Base-by-base conservation (phyloP, 2,113 vertebrate genomes). In the Rhinolophus sinicus region DNA sequence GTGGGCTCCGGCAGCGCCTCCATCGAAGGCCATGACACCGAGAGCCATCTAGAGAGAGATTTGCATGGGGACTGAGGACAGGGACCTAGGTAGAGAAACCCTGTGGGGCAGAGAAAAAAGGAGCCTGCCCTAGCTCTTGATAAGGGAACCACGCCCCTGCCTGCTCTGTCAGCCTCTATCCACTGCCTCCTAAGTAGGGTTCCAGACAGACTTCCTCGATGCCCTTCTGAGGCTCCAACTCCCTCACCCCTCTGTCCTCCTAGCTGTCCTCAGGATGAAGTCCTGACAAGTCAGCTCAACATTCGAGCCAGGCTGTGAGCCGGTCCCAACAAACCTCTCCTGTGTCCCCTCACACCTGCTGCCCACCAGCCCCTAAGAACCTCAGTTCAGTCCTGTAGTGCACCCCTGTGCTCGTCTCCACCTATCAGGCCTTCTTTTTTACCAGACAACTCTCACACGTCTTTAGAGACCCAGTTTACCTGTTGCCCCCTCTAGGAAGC, bases 1-100 rank as follows among this genome's bases (percentile, higher is more conserved):
- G 96, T 52, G 98, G 97, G 70, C 97, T 98, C 76, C 96, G 96
- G 87, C 98, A 98, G 90, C 93, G 96, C 96, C 97, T 97, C 97
- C 97, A 98, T 14, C 93, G 96, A 85, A 97, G 96, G 60, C 97
- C 96, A 4, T 73, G 96, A 86, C 97, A 96, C 82, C 80, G 73
- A 56, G 98, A 96, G 56, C 90, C 90, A 87, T 98, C 98, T 98
- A 83, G 40, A 70, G 58, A 95, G 38, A 89, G 54, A 93, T 54
- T 24, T 44, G 26, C 28, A 10, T 4, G 5, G 47, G 30, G 30
- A 30, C 9, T 89, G 47, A 13, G 78, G 38, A 75, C 19, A 4
- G 26, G 30, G 58, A 9, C n/a, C 73, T 30, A 22, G 60, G 26
- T 1, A 0, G n/a, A 30, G 50, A 62, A 90, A 24, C 44, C 69